These are phyloP conservation scores for Oreochromis grahami DNA, from an alignment of 2,797 vertebrate species.

Conservation along the genomic window DNA sequence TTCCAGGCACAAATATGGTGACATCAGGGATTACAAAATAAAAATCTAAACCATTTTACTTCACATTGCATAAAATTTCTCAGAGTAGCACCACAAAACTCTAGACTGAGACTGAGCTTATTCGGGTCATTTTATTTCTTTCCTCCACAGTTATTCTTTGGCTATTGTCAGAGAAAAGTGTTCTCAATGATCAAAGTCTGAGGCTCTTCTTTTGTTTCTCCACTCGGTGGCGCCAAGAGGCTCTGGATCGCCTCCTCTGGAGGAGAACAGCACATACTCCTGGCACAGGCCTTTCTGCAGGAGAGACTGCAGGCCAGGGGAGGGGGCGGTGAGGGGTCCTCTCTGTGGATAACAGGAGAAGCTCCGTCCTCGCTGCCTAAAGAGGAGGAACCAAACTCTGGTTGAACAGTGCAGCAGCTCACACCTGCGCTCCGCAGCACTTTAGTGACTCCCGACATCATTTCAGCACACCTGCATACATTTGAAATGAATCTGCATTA, in stretches of 20 bases:
- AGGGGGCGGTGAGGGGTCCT: not conserved
- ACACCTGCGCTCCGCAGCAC: conserved; percentile 66
- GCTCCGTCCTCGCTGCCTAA: not conserved
- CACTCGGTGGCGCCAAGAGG: conserved; percentile 15
- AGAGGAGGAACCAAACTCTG: conserved; percentile 57
- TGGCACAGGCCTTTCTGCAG: conserved; percentile 61
- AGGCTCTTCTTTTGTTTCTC: conserved; percentile 27
- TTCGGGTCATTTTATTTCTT: not conserved
- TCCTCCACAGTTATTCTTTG: not conserved
- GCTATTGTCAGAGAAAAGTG: conserved; percentile 30
- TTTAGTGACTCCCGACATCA: conserved; percentile 58
- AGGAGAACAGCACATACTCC: conserved; percentile 67
- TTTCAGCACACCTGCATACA: conserved; percentile 50
- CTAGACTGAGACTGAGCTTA: not conserved
- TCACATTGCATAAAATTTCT: not conserved
- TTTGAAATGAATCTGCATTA: not conserved
- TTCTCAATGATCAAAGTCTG: conserved; percentile 61
- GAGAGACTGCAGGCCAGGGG: conserved; percentile 54
- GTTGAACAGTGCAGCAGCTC: conserved; percentile 75
- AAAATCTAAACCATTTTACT: not conserved
- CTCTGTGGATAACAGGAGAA: not conserved
- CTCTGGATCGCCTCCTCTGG: not conserved
- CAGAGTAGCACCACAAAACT: not conserved
- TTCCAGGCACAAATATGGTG: not conserved
- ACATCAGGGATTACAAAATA: not conserved